phyloP scores from a whole-genome alignment of 2,797 vertebrate species.

The Brachyrhaphis roseni region DNA sequence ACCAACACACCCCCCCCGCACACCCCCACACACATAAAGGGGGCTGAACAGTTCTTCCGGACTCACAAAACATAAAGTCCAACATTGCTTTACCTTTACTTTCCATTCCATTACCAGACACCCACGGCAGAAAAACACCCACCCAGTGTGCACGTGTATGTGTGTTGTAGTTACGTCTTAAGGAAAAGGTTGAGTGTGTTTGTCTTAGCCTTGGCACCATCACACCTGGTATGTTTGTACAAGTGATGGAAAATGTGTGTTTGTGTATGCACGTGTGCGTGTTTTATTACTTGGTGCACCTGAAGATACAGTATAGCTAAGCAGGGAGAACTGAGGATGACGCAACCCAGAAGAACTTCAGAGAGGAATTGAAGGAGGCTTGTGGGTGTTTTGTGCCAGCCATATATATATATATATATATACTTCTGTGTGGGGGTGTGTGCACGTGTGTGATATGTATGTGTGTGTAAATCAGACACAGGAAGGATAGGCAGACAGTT shows the following conservation, averaged over 20 bases:
- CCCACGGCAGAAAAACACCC: constrained; percentile 61
- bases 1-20: too few species aligned
- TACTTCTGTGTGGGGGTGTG: not conserved
- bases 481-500: constrained; percentile 45
- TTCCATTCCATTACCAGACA: constrained; percentile 80
- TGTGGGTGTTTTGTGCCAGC: not conserved
- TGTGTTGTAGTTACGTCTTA: constrained; percentile 67
- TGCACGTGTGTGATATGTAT: not conserved
- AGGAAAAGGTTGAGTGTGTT: constrained; percentile 74
- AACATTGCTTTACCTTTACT: constrained; percentile 66
- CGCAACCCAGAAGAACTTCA: constrained; percentile 60
- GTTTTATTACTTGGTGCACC: constrained; percentile 52
- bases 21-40: constrained; percentile 48
- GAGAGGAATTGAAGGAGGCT: constrained; percentile 20
- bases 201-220: constrained; percentile 65
- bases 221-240: constrained; percentile 55
- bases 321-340: constrained; percentile 64
- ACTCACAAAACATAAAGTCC: constrained; percentile 46
- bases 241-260: constrained; percentile 64
- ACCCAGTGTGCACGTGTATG: constrained; percentile 48
- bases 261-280: constrained; percentile 30
- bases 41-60: not conserved
- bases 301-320: constrained; percentile 55
- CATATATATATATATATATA: not conserved
- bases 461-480: constrained; percentile 19